Base-by-base conservation (phyloP, 2,888 invertebrate genomes). In the Seira sanloemensis region DNA sequence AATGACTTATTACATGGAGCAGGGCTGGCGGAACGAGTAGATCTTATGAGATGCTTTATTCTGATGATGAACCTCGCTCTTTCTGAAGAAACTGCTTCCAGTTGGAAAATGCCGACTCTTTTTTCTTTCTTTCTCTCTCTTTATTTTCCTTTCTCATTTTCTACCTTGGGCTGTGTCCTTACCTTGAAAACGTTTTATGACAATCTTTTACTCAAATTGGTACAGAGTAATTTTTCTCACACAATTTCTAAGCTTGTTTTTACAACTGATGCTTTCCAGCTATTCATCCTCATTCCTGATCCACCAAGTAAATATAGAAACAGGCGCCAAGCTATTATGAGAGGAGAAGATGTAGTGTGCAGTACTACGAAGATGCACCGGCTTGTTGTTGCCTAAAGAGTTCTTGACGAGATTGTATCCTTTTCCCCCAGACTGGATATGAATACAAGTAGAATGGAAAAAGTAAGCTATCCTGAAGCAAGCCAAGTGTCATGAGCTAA, bases 171-270 rank as follows among this genome's bases (percentile, higher is more conserved):
- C 16, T 21, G 62, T 62, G 21, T 62, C 19, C 21, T 4, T n/a
- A 62, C 62, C 21, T 12, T 62, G 62, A 21, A 62, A 62, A 23
- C 21, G 62, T 62, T 62, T 62, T 62, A 62, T 62, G 62, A 62
- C 62, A 62, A 62, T 62, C 62, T 62, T 23, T 62, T 21, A 62
- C 2, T 1, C 9, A n/a, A 62, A 19, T 23, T 62, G 62, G 2
- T 62, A 62, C 19, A 23, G 21, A 62, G 62, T 62, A 21, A 62
- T 16, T 21, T 37, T 74, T 68, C 58, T 79, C 74, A 67, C 74
- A 73, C 73, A 67, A 74, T 67, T 73, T 73, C 62, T 79, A 74
- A 79, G 79, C 79, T 68, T 79, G 79, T 79, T 79, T 79, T 74
- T 62, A 62, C 62, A 62, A 62, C 62, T 62, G 62, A 62, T 23